phyloP scores from a whole-genome alignment of 2,797 vertebrate species.

The Dipus sagitta region DNA sequence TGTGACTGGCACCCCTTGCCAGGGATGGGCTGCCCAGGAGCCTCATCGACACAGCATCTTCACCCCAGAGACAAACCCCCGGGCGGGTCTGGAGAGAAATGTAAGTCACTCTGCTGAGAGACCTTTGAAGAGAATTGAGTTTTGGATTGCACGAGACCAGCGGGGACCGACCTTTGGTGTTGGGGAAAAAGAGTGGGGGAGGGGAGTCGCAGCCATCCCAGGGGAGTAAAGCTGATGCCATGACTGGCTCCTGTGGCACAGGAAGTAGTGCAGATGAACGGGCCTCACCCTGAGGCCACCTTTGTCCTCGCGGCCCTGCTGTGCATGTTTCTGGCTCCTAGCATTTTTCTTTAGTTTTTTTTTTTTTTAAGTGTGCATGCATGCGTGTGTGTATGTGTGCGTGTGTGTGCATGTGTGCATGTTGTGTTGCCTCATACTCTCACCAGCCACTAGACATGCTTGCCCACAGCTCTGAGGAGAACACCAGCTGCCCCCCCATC shows the following conservation, averaged over 20 bases:
- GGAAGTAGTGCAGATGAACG: accelerated
- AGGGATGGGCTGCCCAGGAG: constrained; percentile 92
- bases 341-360: constrained; percentile 74
- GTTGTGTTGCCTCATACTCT: too few species aligned
- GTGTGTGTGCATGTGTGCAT: too few species aligned
- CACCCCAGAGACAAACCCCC: constrained; percentile 90
- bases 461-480: too few species aligned
- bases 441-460: too few species aligned
- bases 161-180: too few species aligned
- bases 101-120: constrained; percentile 85
- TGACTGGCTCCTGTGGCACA: accelerated
- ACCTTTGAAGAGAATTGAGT: not conserved
- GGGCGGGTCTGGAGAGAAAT: constrained; percentile 92
- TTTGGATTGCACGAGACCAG: too few species aligned
- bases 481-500: too few species aligned
- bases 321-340: constrained; percentile 34
- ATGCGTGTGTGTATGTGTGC: too few species aligned
- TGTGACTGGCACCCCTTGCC: constrained; percentile 90
- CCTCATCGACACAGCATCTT: constrained; percentile 93
- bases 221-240: not conserved
- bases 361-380: too few species aligned
- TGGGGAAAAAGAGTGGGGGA: too few species aligned
- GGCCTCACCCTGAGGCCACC: too few species aligned
- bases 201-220: accelerated
- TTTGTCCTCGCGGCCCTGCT: accelerated